Evolutionary conservation across 2,797 vertebrate species (phyloP), one percentile per base, ranked within the genome.

Genomic region (Triplophysa yarkandensis): DNA sequence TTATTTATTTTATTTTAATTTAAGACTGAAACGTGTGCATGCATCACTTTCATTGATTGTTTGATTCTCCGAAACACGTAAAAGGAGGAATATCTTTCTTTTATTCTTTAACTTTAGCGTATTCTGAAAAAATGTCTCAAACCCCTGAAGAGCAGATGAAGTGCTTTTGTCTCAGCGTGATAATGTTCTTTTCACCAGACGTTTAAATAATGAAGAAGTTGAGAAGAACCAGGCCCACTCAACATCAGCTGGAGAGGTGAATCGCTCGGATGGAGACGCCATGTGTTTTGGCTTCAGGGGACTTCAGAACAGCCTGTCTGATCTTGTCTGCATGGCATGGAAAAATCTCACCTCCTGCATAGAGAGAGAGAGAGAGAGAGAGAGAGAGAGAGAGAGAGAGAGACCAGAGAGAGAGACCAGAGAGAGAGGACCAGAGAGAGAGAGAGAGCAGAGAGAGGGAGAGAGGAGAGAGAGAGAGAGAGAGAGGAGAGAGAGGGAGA

Each of bases 291-390:
- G 14, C 68, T 36, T 61, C 30, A 27, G 43, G 68, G 57, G 14
- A 27, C 28, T 19, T 27, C 52, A 34, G 28, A 25, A 6, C n/a
- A 65, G 48, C 61, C 48, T 73, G 71, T 74, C 36, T 55, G 36
- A 43, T 73, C 60, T 73, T 41, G 60, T 73, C 46, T 69, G 36
- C 46, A 54, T 41, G 34, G 78, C 81, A 86, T 85, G 82, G 46
- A 62, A 54, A 50, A n/a, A 19, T 0, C 54, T 30, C 0, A 28
- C 4, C 2, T 48, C 11, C 55, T 36, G 57, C 30, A 64, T 48
- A 30, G 6, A 43, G n/a, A 27, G 44, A 43, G 41, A 43, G 27
- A 69, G 1, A 16, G 10, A 16, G 69, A 0, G 7, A 7, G 32
- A 4, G 32, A 32, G 46, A 50, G 46, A 50, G 46, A 21, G 46